These are phyloP conservation scores for Emmelina monodactyla DNA, from an alignment of 2,888 invertebrate genomes.

Conservation along the genomic window DNA sequence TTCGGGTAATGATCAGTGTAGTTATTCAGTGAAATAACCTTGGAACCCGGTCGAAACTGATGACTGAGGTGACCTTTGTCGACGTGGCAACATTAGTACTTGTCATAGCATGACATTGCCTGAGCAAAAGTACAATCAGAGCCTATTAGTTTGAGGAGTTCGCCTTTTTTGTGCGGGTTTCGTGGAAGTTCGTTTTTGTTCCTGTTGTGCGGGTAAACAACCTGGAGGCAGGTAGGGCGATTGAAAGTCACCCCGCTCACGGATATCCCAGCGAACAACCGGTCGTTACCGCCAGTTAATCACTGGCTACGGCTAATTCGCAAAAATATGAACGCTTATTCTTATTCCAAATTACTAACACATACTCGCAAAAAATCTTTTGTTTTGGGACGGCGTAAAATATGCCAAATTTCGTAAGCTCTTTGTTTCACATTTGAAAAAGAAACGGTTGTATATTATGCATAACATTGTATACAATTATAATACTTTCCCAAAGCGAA, in stretches of 20 bases:
- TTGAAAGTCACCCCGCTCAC: slow-evolving; percentile 48
- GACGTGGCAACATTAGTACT: slow-evolving; percentile 23
- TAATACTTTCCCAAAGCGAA: slow-evolving; percentile 54
- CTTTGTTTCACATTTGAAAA: neutral
- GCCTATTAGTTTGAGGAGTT: slow-evolving; percentile 23
- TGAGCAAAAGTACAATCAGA: slow-evolving; percentile 20
- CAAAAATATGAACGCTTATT: too few relatives aligned
- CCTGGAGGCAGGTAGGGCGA: slow-evolving; percentile 51
- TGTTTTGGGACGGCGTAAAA: neutral
- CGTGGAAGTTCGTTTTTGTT: slow-evolving; percentile 44
- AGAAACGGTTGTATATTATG: slow-evolving; percentile 20
- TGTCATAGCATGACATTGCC: slow-evolving; percentile 20
- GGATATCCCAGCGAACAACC: slow-evolving; percentile 31
- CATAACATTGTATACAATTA: slow-evolving; percentile 37
- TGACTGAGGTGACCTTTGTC: slow-evolving; percentile 28
- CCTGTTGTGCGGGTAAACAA: slow-evolving; percentile 40
- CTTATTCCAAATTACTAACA: too few relatives aligned
- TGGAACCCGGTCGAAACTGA: too few relatives aligned
- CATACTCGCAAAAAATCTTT: too few relatives aligned
- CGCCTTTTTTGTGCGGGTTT: slow-evolving; percentile 26
- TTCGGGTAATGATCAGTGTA: too few relatives aligned
- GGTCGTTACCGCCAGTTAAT: slow-evolving; percentile 21
- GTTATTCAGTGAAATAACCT: too few relatives aligned
- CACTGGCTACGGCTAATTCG: slow-evolving; percentile 5
- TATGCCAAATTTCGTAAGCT: neutral